Base-by-base conservation (phyloP, 2,888 invertebrate genomes). In the Chrysolina haemoptera region DNA sequence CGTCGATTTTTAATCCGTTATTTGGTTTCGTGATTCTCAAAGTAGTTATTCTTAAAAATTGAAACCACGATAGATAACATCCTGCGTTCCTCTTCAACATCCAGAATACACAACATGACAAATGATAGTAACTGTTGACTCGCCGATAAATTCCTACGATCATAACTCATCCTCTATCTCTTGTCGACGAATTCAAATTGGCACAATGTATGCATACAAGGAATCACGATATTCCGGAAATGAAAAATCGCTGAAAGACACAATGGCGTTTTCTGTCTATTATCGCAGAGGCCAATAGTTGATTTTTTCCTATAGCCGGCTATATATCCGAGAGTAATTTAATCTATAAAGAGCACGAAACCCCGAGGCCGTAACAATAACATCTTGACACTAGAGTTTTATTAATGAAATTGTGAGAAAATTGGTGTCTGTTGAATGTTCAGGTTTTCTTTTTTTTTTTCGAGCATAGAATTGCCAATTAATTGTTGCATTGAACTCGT, bases 341-440 rank as follows among this genome's bases (percentile, higher is more conserved):
- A 72, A 68, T 68, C 68, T 55, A 11, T 35, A 63, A 43, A 69
- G 53, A 73, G 63, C 73, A 73, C 73, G 73, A 69, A 73, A 65
- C 65, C 70, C 62, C 40, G 55, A 22, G 67, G 69, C 68, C 43
- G 71, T 69, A 69, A 68, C 69, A 71, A 71, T 71, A 69, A 69
- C 62, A 40, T 75, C 75, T 72, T 75, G 75, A 72, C 72, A 75
- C 72, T 69, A 64, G 72, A 75, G 71, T 70, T 72, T 35, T 67
- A 64, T 75, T 68, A 46, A 72, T 70, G 43, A 63, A 62, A 53
- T 16, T 68, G 48, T 63, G 70, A 68, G 70, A 70, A 68, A 64
- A 63, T 50, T 68, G 14, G 55, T 53, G 53, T 40, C 55, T 50
- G 11, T 59, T n/a, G 50, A 35, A 27, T 59, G 35, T 59, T 22